Evolutionary conservation across 2,113 vertebrate species (phyloP), one percentile per base, ranked within the genome.

Genomic region (Sitta europaea): DNA sequence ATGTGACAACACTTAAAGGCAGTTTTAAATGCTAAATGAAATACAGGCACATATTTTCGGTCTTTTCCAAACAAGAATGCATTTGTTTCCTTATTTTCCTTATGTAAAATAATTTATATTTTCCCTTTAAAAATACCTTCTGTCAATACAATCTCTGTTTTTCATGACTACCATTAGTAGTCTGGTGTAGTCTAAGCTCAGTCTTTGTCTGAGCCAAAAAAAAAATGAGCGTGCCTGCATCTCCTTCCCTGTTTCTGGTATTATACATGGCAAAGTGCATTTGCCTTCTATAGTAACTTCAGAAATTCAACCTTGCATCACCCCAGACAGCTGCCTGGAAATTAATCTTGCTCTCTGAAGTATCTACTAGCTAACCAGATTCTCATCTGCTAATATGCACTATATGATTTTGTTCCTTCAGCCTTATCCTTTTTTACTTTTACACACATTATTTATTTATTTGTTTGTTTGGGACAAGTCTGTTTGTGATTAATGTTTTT

Each of bases 251-350:
- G 9, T 59, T 88, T 88, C 91, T 90, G 43, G 6, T 73, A 16
- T 66, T 86, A 25, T 31, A 51, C 1, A 2, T 3, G 5, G 50
- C 1, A 3, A 80, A 72, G 75, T 70, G 20, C 59, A 40, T 71
- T 88, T 94, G 68, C 40, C 47, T 86, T 74, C 80, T 67, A 8
- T 70, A 77, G 67, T 55, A 73, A 77, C 65, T 77, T 88, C 51
- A 94, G 86, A 94, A 91, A 82, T 83, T 87, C 90, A 88, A 88
- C 85, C 81, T 96, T 72, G 15, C 38, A 51, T 90, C 74, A 86
- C 62, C 54, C 24, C 51, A 51, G 75, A 85, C 93, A 95, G 72
- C 70, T 96, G 78, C 63, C 47, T 96, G 78, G 66, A 95, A 96
- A 80, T 92, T 43, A 83, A 88, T 43, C 78, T 83, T 88, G 35